Conservation (phyloP, 2,113 vertebrate genomes). For the Percopsis transmontana region DNA sequence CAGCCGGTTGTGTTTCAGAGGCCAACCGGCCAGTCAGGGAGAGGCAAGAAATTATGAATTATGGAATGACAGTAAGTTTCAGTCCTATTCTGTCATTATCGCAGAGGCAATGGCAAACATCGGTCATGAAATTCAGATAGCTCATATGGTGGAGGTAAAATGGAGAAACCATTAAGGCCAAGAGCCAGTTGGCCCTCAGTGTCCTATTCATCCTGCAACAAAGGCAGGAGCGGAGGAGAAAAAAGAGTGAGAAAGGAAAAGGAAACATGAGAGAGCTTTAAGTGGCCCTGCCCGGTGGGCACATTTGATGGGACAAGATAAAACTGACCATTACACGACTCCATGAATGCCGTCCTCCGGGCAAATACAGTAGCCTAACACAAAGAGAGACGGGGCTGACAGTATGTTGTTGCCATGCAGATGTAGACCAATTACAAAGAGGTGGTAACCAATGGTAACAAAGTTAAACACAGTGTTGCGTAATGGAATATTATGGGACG, state of each 20-base stretch:
- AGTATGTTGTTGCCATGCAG: not conserved
- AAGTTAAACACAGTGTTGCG: not conserved
- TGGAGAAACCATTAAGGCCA: slow-evolving; percentile 51
- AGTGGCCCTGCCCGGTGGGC: slow-evolving; percentile 60
- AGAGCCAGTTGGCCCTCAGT: slow-evolving; percentile 44
- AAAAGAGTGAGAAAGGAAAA: slow-evolving; percentile 12
- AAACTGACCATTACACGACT: slow-evolving; percentile 63
- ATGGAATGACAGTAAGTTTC: slow-evolving; percentile 35
- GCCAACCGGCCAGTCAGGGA: not conserved
- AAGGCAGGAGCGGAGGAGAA: slow-evolving; percentile 27
- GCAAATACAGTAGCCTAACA: slow-evolving; percentile 52
- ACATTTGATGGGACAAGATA: slow-evolving; percentile 27
- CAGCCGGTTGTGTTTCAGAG: not conserved
- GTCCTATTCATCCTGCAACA: slow-evolving; percentile 62
- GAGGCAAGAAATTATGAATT: slow-evolving; percentile 29
- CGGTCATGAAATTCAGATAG: slow-evolving; percentile 49
- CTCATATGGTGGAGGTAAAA: slow-evolving; percentile 33
- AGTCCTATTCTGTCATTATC: slow-evolving; percentile 18
- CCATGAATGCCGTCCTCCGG: slow-evolving; percentile 58
- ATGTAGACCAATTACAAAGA: not conserved
- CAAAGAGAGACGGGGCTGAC: slow-evolving; percentile 13
- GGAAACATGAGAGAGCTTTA: slow-evolving; percentile 53
- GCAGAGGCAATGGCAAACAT: slow-evolving; percentile 35
- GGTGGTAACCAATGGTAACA: not conserved
- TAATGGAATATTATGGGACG: slow-evolving; percentile 8